Conservation (phyloP, 2,797 vertebrate species). For the Pangasius djambal region DNA sequence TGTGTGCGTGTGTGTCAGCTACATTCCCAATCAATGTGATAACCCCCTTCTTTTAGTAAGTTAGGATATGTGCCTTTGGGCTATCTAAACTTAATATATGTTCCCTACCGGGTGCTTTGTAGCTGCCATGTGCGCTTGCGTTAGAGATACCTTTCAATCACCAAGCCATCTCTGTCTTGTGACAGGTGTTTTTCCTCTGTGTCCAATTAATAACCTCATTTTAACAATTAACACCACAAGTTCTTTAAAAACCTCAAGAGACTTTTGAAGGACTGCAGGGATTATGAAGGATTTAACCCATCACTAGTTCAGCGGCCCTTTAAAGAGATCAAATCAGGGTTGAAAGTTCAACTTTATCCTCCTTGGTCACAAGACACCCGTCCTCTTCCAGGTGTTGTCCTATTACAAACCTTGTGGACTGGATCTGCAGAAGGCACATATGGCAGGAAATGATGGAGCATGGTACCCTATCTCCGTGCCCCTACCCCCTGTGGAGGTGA, state of each 20-base stretch:
- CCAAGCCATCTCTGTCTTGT: slow-evolving; percentile 72
- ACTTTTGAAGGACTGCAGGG: slow-evolving; percentile 38
- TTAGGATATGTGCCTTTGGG: slow-evolving; percentile 71
- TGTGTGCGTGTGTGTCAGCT: slow-evolving; percentile 65
- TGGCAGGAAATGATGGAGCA: slow-evolving; percentile 76
- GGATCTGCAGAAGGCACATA: slow-evolving; percentile 57
- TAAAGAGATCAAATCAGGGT: slow-evolving; percentile 22
- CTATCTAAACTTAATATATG: slow-evolving; percentile 51
- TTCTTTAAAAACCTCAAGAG: slow-evolving; percentile 59
- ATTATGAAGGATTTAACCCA: slow-evolving; percentile 32
- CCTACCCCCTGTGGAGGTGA: slow-evolving; percentile 73
- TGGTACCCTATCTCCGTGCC: slow-evolving; percentile 66
- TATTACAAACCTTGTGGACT: slow-evolving; percentile 32
- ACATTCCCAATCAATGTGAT: slow-evolving; percentile 28
- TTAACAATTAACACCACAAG: slow-evolving; percentile 79
- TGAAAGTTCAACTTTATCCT: slow-evolving; percentile 47
- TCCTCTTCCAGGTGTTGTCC: slow-evolving; percentile 61
- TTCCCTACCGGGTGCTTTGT: slow-evolving; percentile 68
- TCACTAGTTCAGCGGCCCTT: slow-evolving; percentile 7
- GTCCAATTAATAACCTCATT: slow-evolving; percentile 80
- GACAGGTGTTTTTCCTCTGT: slow-evolving; percentile 78
- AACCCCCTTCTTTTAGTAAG: slow-evolving; percentile 62
- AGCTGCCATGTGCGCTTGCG: slow-evolving; percentile 69
- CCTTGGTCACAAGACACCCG: slow-evolving; percentile 56
- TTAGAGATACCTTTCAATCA: slow-evolving; percentile 83